phyloP scores from a whole-genome alignment of 2,113 vertebrate genomes.

The Corvus moneduloides region DNA sequence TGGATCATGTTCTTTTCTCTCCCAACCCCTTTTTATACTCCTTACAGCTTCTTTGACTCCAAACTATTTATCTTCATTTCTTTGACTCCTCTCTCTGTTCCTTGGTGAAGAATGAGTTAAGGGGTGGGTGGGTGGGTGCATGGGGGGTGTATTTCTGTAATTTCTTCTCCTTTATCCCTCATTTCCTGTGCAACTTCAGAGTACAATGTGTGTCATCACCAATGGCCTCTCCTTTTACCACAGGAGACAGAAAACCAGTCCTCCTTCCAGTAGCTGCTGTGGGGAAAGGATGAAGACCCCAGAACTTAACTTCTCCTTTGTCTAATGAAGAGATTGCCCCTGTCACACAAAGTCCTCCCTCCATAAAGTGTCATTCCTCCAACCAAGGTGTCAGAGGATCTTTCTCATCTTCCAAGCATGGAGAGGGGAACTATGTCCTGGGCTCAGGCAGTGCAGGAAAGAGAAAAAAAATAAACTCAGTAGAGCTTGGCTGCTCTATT shows the following conservation, averaged over 20 bases:
- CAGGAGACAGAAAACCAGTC: background rate
- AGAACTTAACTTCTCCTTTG: background rate
- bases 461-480: background rate
- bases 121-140: background rate
- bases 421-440: background rate
- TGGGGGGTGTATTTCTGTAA: background rate
- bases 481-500: background rate
- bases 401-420: background rate
- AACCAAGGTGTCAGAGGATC: background rate
- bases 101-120: background rate
- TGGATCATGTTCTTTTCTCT: background rate
- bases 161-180: background rate
- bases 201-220: background rate
- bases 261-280: background rate
- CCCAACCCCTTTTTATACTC: background rate
- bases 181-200: background rate
- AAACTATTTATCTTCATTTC: background rate
- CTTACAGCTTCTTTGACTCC: background rate
- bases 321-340: background rate
- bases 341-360: background rate
- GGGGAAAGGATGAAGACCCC: background rate
- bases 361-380: background rate
- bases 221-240: background rate
- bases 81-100: background rate
- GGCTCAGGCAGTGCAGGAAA: background rate